Evolutionary conservation across 1,140 invertebrate species (phyloP).

Genomic region (Aphelenchoides besseyi): DNA sequence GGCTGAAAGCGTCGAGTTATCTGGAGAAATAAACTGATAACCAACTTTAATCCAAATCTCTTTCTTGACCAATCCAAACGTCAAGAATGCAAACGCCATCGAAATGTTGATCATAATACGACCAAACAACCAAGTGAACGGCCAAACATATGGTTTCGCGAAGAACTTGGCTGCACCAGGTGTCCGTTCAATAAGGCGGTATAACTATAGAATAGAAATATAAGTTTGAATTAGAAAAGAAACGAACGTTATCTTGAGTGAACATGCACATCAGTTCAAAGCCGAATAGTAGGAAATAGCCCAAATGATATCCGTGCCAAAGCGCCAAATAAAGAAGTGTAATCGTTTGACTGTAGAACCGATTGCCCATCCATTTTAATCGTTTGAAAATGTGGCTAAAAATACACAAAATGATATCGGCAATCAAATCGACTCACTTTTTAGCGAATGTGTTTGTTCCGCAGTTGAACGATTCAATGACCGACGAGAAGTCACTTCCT

Average conservation of each 20-base stretch:
- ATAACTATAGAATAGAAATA: conserved; percentile 45
- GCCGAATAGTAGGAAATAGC: conserved; percentile 66
- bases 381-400: conserved; percentile 66
- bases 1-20: conserved; percentile 47
- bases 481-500: conserved; percentile 59
- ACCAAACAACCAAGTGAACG: conserved; percentile 58
- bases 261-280: conserved; percentile 63
- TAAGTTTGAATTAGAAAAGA: conserved; percentile 6
- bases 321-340: conserved; percentile 65
- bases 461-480: conserved; percentile 64
- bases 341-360: conserved; percentile 63
- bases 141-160: conserved; percentile 35
- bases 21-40: conserved; percentile 3
- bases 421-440: conserved; percentile 58
- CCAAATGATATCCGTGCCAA: conserved; percentile 66
- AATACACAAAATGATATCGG: conserved; percentile 30
- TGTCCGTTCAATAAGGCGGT: conserved; percentile 47
- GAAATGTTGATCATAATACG: conserved; percentile 52
- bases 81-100: conserved; percentile 61
- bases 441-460: conserved; percentile 66
- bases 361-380: conserved; percentile 65
- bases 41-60: conserved; percentile 58
- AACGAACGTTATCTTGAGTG: conserved; percentile 55
- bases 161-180: conserved; percentile 51
- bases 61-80: conserved; percentile 61